Conservation (phyloP, 2,113 vertebrate genomes). For the Holacanthus passer region DNA sequence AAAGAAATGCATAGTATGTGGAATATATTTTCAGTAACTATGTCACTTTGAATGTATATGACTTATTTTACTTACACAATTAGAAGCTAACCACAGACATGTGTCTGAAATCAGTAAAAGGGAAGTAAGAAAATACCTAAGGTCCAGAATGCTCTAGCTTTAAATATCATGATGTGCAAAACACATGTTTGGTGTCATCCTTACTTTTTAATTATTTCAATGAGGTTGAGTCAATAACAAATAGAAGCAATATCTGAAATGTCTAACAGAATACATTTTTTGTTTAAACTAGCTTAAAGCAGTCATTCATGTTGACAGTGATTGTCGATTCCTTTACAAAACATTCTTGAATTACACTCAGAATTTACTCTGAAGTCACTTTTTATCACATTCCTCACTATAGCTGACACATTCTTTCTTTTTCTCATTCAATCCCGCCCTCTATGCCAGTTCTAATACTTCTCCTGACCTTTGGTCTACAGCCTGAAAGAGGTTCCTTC, state of each 20-base stretch:
- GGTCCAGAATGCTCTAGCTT: too few relatives aligned
- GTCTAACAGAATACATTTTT: constrained; percentile 1
- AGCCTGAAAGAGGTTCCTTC: constrained; percentile 73
- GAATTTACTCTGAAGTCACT: constrained; percentile 68
- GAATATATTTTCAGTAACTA: too few relatives aligned
- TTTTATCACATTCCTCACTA: constrained; percentile 70
- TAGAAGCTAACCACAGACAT: too few relatives aligned
- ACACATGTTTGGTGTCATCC: too few relatives aligned
- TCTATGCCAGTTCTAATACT: constrained; percentile 50
- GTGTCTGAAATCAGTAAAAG: too few relatives aligned
- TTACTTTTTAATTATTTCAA: background rate
- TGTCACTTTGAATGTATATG: too few relatives aligned
- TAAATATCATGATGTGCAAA: too few relatives aligned
- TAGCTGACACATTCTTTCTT: constrained; percentile 62
- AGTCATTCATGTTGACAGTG: constrained; percentile 34
- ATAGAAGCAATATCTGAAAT: background rate
- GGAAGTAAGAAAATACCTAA: too few relatives aligned
- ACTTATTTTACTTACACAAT: too few relatives aligned
- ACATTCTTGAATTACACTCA: constrained; percentile 24
- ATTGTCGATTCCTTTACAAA: constrained; percentile 45
- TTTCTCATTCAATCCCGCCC: constrained; percentile 48
- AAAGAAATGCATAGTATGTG: too few relatives aligned
- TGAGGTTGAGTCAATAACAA: background rate
- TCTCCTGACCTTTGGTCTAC: constrained; percentile 67
- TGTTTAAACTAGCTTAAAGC: constrained; percentile 17